phyloP scores from a whole-genome alignment of 2,113 vertebrate genomes.

The Stercorarius parasiticus region DNA sequence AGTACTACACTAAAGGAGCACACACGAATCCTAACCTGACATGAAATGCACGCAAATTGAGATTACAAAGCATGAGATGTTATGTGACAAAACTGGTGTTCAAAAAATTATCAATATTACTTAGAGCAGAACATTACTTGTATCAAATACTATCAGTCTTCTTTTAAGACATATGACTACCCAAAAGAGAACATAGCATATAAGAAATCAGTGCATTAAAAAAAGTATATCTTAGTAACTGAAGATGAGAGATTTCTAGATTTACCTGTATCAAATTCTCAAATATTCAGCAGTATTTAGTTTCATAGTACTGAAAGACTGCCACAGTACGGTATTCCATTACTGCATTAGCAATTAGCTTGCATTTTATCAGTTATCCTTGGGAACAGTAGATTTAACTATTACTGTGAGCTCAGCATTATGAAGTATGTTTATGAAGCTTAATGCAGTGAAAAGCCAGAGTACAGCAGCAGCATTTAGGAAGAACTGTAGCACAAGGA shows the following conservation, averaged over 20 bases:
- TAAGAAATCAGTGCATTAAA: neutral
- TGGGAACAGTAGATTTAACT: constrained; percentile 16
- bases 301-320: constrained; percentile 14
- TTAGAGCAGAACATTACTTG: neutral
- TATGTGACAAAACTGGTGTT: neutral
- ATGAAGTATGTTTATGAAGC: constrained; percentile 6
- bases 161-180: neutral
- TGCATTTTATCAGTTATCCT: constrained; percentile 46
- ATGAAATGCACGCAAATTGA: neutral
- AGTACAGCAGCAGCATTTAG: constrained; percentile 38
- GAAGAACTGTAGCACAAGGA: constrained; percentile 30
- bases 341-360: constrained; percentile 51
- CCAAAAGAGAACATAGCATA: neutral
- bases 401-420: constrained; percentile 18
- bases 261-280: constrained; percentile 50
- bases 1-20: neutral
- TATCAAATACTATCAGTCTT: neutral
- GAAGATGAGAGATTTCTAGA: constrained; percentile 36
- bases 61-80: neutral
- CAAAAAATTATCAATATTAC: neutral
- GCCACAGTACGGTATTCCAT: neutral
- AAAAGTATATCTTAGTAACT: constrained; percentile 2
- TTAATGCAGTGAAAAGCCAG: constrained; percentile 52
- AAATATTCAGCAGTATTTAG: constrained; percentile 42
- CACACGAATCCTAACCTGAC: neutral